Conservation (phyloP, 37 sponge, comb jelly and placozoan species). For the Hormiphora californensis region DNA sequence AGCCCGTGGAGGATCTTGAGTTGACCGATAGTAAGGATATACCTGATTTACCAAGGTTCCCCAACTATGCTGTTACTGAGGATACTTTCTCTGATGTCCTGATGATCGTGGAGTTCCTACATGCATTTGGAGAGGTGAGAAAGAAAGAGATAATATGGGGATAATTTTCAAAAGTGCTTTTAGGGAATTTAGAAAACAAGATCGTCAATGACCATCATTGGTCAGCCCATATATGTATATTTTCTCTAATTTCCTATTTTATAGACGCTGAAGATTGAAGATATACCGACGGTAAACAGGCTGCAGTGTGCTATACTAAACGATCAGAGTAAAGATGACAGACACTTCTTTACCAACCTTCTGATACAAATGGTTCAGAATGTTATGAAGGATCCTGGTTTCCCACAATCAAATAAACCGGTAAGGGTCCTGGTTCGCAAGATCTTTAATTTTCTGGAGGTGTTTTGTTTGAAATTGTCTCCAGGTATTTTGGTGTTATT, state of each 20-base stretch:
- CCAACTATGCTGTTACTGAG: slow-evolving; percentile 59
- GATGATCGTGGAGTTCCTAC: slow-evolving; percentile 72
- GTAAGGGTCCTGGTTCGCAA: neutral
- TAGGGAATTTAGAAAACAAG: neutral
- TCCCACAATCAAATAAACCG: neutral
- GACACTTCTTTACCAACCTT: neutral
- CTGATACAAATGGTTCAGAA: neutral
- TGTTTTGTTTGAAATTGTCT: neutral
- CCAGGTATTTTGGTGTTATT: neutral
- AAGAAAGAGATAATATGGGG: neutral
- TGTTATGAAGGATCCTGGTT: slow-evolving; percentile 53
- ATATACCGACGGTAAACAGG: slow-evolving; percentile 19
- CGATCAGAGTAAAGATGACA: neutral
- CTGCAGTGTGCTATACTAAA: slow-evolving; percentile 8
- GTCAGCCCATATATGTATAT: too few relatives aligned
- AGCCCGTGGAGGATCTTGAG: slow-evolving; percentile 72
- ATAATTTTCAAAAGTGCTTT: neutral
- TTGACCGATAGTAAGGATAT: slow-evolving; percentile 56
- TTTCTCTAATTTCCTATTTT: too few relatives aligned
- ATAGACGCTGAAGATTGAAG: neutral
- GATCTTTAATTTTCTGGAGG: neutral
- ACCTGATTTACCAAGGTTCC: slow-evolving; percentile 58
- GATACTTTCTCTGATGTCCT: slow-evolving; percentile 68
- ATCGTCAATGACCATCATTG: too few relatives aligned
- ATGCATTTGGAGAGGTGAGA: slow-evolving; percentile 62